Evolutionary conservation across 2,888 invertebrate genomes (phyloP).

Genomic region (Drosophila siamana): DNA sequence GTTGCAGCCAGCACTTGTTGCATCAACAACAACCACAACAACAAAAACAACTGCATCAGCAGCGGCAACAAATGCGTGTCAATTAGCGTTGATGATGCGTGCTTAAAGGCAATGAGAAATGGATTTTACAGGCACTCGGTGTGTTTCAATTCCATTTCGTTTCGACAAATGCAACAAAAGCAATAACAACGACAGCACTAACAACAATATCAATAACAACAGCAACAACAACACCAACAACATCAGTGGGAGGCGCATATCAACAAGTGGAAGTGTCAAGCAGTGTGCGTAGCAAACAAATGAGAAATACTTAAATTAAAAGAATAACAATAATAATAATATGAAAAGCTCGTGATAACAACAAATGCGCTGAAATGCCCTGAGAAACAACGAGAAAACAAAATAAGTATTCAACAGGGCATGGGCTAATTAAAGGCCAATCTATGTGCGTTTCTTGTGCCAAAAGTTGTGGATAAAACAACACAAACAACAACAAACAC

Average conservation of each 20-base stretch:
- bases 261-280: constrained; percentile 72
- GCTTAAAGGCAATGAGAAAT: constrained; percentile 70
- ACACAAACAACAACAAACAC: constrained; percentile 26
- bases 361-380: constrained; percentile 20
- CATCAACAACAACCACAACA: constrained; percentile 27
- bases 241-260: constrained; percentile 37
- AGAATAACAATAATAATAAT: constrained; percentile 29
- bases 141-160: constrained; percentile 70
- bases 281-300: constrained; percentile 60
- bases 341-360: constrained; percentile 16
- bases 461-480: constrained; percentile 39
- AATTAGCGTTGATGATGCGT: constrained; percentile 80
- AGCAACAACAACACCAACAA: constrained; percentile 30
- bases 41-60: constrained; percentile 19
- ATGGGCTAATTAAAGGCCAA: constrained; percentile 68
- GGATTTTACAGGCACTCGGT: constrained; percentile 65
- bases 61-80: constrained; percentile 74
- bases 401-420: constrained; percentile 39
- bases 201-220: constrained; percentile 33
- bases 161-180: constrained; percentile 40
- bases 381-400: constrained; percentile 35
- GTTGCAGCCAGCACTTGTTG: constrained; percentile 54
- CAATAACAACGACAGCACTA: constrained; percentile 19
- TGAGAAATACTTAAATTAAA: constrained; percentile 37
- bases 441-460: constrained; percentile 52